phyloP scores from a whole-genome alignment of 2,888 invertebrate species.

The Nezara viridula region DNA sequence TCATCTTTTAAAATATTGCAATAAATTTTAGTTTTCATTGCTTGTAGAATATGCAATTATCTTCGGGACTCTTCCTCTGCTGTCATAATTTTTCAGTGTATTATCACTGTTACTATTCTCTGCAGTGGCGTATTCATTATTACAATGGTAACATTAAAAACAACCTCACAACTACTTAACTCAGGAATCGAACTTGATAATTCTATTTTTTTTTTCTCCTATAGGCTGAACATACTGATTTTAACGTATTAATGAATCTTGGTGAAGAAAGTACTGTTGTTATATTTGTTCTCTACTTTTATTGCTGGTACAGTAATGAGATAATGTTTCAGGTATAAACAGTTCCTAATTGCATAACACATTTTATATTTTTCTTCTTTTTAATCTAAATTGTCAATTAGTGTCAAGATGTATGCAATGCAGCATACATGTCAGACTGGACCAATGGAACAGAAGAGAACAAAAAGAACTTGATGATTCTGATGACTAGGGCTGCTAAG shows the following conservation, averaged over 20 bases:
- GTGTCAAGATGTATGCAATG: slow-evolving; percentile 51
- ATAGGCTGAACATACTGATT: slow-evolving; percentile 37
- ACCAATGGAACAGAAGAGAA: slow-evolving; percentile 41
- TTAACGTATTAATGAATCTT: slow-evolving; percentile 58
- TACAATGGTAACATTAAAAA: slow-evolving; percentile 51
- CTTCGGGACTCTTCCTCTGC: slow-evolving; percentile 34
- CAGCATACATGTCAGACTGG: slow-evolving; percentile 62
- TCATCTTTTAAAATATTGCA: not conserved
- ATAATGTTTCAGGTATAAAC: slow-evolving; percentile 59
- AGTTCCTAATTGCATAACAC: not conserved
- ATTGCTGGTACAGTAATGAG: slow-evolving; percentile 63
- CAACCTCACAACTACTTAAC: not conserved
- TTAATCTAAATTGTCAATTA: not conserved
- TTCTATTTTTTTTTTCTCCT: not conserved
- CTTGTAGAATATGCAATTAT: slow-evolving; percentile 20
- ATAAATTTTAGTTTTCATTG: not conserved
- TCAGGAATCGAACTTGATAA: not conserved
- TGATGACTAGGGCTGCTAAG: slow-evolving; percentile 59
- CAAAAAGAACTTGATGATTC: slow-evolving; percentile 56
- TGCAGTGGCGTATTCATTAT: slow-evolving; percentile 62
- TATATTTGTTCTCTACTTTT: slow-evolving; percentile 59
- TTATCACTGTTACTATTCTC: slow-evolving; percentile 61
- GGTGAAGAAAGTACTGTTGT: slow-evolving; percentile 55
- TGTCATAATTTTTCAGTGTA: slow-evolving; percentile 61
- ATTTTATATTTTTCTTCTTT: not conserved